Evolutionary conservation across 92 coral and sea anemone genomes (phyloP).

Genomic region (Epizoanthus scotinus): DNA sequence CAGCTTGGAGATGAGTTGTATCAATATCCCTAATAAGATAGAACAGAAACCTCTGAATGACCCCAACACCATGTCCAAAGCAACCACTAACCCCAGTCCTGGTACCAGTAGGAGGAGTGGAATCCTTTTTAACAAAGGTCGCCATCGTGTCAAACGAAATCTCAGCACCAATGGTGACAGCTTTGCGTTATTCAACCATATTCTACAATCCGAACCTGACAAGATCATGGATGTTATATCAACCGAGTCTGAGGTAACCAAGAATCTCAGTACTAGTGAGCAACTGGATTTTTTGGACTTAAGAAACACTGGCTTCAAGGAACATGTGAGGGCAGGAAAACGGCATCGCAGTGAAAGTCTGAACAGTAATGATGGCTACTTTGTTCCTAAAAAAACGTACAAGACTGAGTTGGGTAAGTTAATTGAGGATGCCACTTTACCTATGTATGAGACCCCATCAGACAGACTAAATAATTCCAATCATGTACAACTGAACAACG

Average conservation of each 20-base stretch:
- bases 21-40: conserved; percentile 47
- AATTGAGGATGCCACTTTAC: conserved; percentile 87
- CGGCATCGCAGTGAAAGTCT: conserved; percentile 65
- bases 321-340: conserved; percentile 57
- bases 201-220: conserved; percentile 63
- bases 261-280: conserved; percentile 69
- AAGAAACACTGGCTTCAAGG: conserved; percentile 33
- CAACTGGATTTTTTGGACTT: conserved; percentile 43
- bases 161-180: conserved; percentile 75
- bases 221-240: conserved; percentile 58
- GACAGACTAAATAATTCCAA: conserved; percentile 55
- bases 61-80: conserved; percentile 55
- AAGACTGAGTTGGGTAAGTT: conserved; percentile 87
- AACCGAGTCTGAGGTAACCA: conserved; percentile 82
- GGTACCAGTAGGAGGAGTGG: conserved; percentile 99
- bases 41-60: conserved; percentile 54
- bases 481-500: conserved; percentile 78
- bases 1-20: conserved; percentile 36
- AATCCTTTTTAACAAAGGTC: conserved; percentile 93
- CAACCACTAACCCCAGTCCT: conserved; percentile 95
- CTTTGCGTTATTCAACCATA: conserved; percentile 57
- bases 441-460: conserved; percentile 81
- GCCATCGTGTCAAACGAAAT: conserved; percentile 88
- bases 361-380: conserved; percentile 59
- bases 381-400: conserved; percentile 71